Conservation (phyloP, 2,113 vertebrate genomes). For the Carassius gibelio region DNA sequence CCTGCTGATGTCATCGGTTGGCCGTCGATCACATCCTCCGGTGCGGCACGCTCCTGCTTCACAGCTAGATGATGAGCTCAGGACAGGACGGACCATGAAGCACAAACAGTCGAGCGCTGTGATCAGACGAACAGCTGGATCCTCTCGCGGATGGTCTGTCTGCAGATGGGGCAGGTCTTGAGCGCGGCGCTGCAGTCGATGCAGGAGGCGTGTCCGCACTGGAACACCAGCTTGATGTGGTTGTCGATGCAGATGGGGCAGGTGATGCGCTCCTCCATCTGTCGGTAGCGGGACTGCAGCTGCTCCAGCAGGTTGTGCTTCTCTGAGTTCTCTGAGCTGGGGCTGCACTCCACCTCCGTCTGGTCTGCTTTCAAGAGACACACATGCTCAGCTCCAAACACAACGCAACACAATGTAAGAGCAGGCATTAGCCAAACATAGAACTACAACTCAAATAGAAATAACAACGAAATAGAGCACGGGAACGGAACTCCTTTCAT, state of each 20-base stretch:
- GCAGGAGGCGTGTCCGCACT: constrained; percentile 96
- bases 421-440: too few species aligned
- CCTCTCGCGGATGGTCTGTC: constrained; percentile 92
- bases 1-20: too few species aligned
- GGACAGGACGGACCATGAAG: too few species aligned
- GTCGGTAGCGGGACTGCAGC: constrained; percentile 93
- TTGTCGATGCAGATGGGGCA: constrained; percentile 98
- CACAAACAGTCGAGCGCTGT: too few species aligned
- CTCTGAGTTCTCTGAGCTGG: constrained; percentile 78
- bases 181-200: constrained; percentile 89
- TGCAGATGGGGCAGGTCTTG: constrained; percentile 93
- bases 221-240: constrained; percentile 97
- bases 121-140: constrained; percentile 87
- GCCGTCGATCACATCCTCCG: too few species aligned
- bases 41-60: too few species aligned
- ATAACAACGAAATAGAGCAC: too few species aligned
- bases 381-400: too few species aligned
- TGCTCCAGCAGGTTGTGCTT: constrained; percentile 96
- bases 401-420: too few species aligned
- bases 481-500: too few species aligned
- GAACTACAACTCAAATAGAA: too few species aligned
- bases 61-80: too few species aligned
- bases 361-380: constrained; percentile 78
- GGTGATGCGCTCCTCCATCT: constrained; percentile 99
- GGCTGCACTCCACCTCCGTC: constrained; percentile 87